phyloP scores from a whole-genome alignment of 2,113 vertebrate species.

The Notothenia rossii region DNA sequence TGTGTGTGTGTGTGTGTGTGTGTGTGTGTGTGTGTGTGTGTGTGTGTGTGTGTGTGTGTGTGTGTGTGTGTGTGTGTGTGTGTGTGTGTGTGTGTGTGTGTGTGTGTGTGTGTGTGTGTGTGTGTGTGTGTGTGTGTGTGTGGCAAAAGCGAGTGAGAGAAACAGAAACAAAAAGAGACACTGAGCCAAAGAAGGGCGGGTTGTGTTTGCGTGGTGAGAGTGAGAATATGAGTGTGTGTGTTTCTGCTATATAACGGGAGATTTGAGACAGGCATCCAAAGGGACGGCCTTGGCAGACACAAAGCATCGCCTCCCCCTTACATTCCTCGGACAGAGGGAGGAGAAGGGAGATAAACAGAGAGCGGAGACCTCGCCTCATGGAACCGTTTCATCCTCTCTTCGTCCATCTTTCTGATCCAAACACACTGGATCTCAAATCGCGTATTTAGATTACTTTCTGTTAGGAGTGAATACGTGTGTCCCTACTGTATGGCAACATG shows the following conservation, averaged over 20 bases:
- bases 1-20: no score
- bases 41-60: no score
- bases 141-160: slow-evolving; percentile 9
- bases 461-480: no score
- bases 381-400: slow-evolving; percentile 43
- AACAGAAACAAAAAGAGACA: slow-evolving; percentile 13
- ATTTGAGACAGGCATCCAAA: slow-evolving; percentile 44
- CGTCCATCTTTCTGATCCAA: slow-evolving; percentile 34
- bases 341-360: slow-evolving; percentile 57
- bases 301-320: slow-evolving; percentile 36
- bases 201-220: slow-evolving; percentile 17
- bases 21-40: no score
- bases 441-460: no score
- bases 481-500: no score
- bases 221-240: slow-evolving; percentile 4
- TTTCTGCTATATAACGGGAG: slow-evolving; percentile 35
- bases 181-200: not conserved
- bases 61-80: no score
- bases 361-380: slow-evolving; percentile 56
- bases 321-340: slow-evolving; percentile 75
- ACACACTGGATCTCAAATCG: slow-evolving; percentile 16
- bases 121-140: slow-evolving; percentile 11
- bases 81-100: not conserved
- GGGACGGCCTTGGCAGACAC: slow-evolving; percentile 44
- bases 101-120: not conserved